Evolutionary conservation across 1,140 invertebrate species (phyloP).

Genomic region (Drosophila lini): DNA sequence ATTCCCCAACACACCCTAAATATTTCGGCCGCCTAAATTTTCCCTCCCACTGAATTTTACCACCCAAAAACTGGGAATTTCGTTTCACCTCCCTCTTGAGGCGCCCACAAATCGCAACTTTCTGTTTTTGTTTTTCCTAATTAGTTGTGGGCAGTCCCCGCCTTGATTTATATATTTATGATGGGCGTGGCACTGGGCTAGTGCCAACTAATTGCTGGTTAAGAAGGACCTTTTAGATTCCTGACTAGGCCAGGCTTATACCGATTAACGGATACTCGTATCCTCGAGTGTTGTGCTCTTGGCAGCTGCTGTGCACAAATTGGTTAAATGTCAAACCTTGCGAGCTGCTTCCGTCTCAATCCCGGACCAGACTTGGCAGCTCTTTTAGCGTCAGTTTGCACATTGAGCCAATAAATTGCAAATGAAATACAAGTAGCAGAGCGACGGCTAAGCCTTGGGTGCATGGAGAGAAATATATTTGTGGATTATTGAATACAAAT

Average conservation of each 20-base stretch:
- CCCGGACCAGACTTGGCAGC: conserved; percentile 31
- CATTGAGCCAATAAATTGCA: conserved; percentile 57
- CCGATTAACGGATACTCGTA: background rate
- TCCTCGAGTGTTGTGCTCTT: conserved; percentile 7
- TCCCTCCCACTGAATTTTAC: background rate
- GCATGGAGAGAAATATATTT: background rate
- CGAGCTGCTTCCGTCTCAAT: conserved; percentile 15
- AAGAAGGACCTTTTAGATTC: background rate
- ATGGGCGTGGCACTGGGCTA: conserved; percentile 48
- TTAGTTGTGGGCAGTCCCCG: conserved; percentile 48
- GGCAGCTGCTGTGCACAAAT: conserved; percentile 45
- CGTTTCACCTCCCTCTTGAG: conserved; percentile 5
- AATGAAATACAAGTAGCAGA: conserved; percentile 53
- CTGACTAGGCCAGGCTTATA: background rate
- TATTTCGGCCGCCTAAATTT: background rate
- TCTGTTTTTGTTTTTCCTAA: conserved; percentile 41
- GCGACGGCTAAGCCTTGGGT: background rate
- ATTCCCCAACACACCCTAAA: conserved; percentile 3
- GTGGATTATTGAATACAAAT: too few relatives aligned
- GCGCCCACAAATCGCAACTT: conserved; percentile 52
- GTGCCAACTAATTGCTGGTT: conserved; percentile 50
- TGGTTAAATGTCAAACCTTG: conserved; percentile 52
- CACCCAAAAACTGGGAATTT: background rate
- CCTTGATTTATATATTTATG: conserved; percentile 56
- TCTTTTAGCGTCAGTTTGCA: conserved; percentile 40